These are phyloP conservation scores for Heterochromis multidens DNA, from an alignment of 2,113 vertebrate genomes.

Conservation along the genomic window DNA sequence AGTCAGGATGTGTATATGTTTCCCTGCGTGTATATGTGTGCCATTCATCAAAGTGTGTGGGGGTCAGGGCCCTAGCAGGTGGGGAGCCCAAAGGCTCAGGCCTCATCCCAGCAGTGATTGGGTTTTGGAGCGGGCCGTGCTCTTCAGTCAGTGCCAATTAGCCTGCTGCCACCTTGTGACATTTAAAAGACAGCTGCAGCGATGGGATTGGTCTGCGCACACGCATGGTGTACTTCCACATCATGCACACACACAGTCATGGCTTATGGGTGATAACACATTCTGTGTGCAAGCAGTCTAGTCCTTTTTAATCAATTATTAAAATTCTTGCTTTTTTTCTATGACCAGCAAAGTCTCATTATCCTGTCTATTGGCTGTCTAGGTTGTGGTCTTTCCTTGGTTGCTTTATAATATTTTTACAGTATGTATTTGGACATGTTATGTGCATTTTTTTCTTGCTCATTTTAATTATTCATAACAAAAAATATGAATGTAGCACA, in stretches of 20 bases:
- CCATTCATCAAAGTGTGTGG: slow-evolving; percentile 6
- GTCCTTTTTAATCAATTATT: not conserved
- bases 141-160: slow-evolving; percentile 72
- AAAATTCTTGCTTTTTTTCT: not conserved
- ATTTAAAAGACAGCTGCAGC: slow-evolving; percentile 59
- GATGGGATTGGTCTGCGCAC: not conserved
- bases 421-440: not conserved
- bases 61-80: slow-evolving; percentile 27
- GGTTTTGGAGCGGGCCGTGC: slow-evolving; percentile 49
- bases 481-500: not conserved
- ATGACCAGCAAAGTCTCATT: not conserved
- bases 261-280: not conserved
- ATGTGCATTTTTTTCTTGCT: not conserved
- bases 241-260: not conserved
- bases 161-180: slow-evolving; percentile 68
- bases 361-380: not conserved
- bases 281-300: not conserved
- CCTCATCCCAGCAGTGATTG: slow-evolving; percentile 65
- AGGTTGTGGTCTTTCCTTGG: too few relatives aligned
- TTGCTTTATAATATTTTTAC: not conserved
- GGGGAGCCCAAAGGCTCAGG: slow-evolving; percentile 26
- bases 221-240: not conserved
- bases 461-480: not conserved
- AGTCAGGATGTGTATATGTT: slow-evolving; percentile 20
- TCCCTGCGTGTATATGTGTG: not conserved